Conservation (phyloP, 2,888 invertebrate species). For the Pseudanteris insignis region DNA sequence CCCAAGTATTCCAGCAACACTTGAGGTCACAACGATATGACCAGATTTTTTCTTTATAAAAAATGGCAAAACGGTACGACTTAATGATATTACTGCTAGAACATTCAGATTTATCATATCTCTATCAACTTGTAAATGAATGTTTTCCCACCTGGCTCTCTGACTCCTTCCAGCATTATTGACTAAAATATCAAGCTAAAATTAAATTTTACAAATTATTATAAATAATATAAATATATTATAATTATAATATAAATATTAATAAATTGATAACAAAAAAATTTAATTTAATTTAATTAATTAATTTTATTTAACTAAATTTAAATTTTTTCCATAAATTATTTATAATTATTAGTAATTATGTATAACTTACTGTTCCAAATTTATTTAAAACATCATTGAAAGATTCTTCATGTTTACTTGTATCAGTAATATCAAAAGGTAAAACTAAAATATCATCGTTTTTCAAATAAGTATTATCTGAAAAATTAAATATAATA, state of each 20-base stretch:
- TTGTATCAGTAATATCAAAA: conserved; percentile 74
- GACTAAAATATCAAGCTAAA: conserved; percentile 77
- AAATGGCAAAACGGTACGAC: conserved; percentile 75
- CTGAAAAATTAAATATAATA: no score
- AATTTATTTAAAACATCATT: conserved; percentile 74
- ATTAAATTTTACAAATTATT: conserved; percentile 7
- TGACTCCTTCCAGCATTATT: conserved; percentile 87
- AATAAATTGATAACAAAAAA: no score
- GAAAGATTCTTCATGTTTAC: conserved; percentile 72
- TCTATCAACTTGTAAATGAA: conserved; percentile 76
- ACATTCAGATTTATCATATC: conserved; percentile 82
- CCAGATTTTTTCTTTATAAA: conserved; percentile 71
- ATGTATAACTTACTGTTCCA: conserved; percentile 66
- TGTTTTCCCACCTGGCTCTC: conserved; percentile 74
- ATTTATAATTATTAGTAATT: background rate
- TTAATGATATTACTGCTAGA: conserved; percentile 76
- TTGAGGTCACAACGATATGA: conserved; percentile 80
- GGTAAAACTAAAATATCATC: conserved; percentile 75
- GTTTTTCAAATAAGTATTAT: conserved; percentile 62
- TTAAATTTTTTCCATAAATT: no score
- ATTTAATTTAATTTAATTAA: no score
- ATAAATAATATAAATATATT: background rate
- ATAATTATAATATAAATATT: no score
- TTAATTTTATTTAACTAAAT: no score
- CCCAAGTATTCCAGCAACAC: conserved; percentile 76